Percentiles rank a stretch among this genome's conserved stretches.
Conservation (phyloP, 2,888 invertebrate genomes). For the Cheilosia variabilis region DNA sequence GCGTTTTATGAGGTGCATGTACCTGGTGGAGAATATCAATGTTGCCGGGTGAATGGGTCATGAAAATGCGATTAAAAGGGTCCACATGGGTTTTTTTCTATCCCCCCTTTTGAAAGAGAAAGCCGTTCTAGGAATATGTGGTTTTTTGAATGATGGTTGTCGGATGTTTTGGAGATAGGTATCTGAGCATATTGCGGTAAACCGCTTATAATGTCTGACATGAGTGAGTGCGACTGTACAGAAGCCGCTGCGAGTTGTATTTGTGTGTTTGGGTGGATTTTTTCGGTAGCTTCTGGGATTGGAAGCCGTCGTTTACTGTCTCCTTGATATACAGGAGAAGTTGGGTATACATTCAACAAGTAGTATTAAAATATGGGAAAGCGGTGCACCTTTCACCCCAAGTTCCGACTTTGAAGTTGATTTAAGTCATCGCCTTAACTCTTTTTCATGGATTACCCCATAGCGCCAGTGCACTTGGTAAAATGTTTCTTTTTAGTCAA, state of each 20-base stretch:
- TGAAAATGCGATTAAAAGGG: constrained; percentile 63
- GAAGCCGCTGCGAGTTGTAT: not conserved
- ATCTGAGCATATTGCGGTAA: constrained; percentile 22
- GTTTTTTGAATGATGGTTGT: constrained; percentile 27
- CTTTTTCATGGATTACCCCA: too few species aligned
- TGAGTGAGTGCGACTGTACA: not conserved
- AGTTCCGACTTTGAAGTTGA: too few species aligned
- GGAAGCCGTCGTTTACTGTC: too few species aligned
- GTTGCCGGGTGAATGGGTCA: constrained; percentile 58
- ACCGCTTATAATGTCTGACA: not conserved
- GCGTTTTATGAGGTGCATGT: constrained; percentile 68
- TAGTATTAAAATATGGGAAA: too few species aligned
- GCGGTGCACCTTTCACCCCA: too few species aligned
- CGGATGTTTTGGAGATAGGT: constrained; percentile 20
- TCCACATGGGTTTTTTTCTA: not conserved
- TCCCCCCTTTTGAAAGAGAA: not conserved
- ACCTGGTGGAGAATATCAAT: constrained; percentile 59
- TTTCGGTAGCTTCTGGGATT: too few species aligned
- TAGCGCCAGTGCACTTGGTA: too few species aligned
- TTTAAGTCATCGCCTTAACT: too few species aligned
- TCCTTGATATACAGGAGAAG: too few species aligned
- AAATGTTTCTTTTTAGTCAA: too few species aligned
- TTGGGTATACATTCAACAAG: too few species aligned
- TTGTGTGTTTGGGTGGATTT: too few species aligned
- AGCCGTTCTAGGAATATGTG: constrained; percentile 30